These are phyloP conservation scores for Lepidurus couesii DNA, from an alignment of 1,140 invertebrate species.

Conservation along the genomic window DNA sequence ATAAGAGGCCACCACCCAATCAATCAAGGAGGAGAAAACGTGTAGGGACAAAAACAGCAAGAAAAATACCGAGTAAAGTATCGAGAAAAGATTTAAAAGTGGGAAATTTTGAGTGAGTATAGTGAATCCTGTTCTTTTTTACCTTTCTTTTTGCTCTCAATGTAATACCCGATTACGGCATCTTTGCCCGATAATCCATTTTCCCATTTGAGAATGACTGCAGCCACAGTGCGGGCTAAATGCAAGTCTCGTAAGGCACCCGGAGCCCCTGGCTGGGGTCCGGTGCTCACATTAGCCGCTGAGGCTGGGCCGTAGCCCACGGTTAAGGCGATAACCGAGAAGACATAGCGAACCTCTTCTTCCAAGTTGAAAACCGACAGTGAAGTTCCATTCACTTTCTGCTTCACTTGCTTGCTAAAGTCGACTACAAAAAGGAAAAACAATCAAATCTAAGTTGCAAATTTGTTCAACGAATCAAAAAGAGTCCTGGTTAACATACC, in stretches of 20 bases:
- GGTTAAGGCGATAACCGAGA: slow-evolving; percentile 84
- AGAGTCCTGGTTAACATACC: slow-evolving; percentile 52
- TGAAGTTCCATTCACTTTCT: slow-evolving; percentile 71
- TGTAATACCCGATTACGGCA: slow-evolving; percentile 83
- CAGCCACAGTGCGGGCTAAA: slow-evolving; percentile 70
- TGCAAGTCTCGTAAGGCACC: slow-evolving; percentile 63
- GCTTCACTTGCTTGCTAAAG: slow-evolving; percentile 79
- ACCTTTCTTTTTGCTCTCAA: slow-evolving; percentile 85
- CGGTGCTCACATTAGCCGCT: slow-evolving; percentile 73
- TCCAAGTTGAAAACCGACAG: slow-evolving; percentile 77
- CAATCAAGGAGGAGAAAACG: slow-evolving; percentile 28
- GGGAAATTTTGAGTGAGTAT: background rate
- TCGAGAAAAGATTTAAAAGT: background rate
- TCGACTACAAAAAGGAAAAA: slow-evolving; percentile 60
- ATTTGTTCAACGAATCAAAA: background rate
- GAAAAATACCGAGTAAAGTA: slow-evolving; percentile 13
- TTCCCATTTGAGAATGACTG: slow-evolving; percentile 77
- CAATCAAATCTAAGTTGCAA: slow-evolving; percentile 33
- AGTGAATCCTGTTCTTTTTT: slow-evolving; percentile 31
- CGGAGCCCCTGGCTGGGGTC: slow-evolving; percentile 87
- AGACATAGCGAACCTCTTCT: slow-evolving; percentile 86
- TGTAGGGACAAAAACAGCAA: slow-evolving; percentile 24
- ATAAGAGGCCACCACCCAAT: background rate
- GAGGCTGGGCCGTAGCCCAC: slow-evolving; percentile 70
- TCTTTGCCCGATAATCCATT: slow-evolving; percentile 79